Evolutionary conservation across 2,888 invertebrate genomes (phyloP).

Genomic region (Xanthorhoe spadicearia): DNA sequence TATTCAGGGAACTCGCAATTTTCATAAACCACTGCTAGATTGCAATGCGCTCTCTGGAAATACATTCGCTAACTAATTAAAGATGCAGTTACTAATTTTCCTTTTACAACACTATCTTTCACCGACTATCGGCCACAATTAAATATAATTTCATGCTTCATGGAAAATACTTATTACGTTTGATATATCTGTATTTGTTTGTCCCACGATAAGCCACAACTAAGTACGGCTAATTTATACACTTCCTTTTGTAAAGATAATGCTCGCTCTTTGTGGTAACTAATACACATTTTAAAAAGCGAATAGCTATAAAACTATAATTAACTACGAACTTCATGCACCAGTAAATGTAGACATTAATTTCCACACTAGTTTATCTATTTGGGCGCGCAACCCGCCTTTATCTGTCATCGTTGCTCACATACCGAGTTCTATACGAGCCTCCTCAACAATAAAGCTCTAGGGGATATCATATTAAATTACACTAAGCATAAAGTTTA

Average conservation of each 20-base stretch:
- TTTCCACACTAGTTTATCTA: slow-evolving; percentile 85
- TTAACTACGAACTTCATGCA: slow-evolving; percentile 84
- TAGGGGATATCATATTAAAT: slow-evolving; percentile 57
- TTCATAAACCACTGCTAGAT: slow-evolving; percentile 39
- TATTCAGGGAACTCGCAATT: slow-evolving; percentile 36
- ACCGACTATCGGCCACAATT: slow-evolving; percentile 49
- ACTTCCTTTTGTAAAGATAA: slow-evolving; percentile 81
- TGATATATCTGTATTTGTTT: slow-evolving; percentile 70
- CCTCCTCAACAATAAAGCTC: slow-evolving; percentile 55
- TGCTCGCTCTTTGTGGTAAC: slow-evolving; percentile 78
- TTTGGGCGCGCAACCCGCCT: slow-evolving; percentile 83
- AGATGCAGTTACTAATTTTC: slow-evolving; percentile 40
- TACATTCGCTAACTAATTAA: slow-evolving; percentile 41
- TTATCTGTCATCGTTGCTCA: slow-evolving; percentile 82
- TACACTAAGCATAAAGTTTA: slow-evolving; percentile 55
- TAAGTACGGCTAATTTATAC: slow-evolving; percentile 74
- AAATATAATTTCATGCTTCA: slow-evolving; percentile 70
- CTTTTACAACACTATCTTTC: slow-evolving; percentile 32
- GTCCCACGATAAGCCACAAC: slow-evolving; percentile 67
- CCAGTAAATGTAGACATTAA: slow-evolving; percentile 85
- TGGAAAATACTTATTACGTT: slow-evolving; percentile 64
- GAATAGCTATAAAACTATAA: slow-evolving; percentile 82
- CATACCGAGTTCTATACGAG: slow-evolving; percentile 63
- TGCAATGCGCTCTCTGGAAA: slow-evolving; percentile 38
- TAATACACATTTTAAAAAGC: slow-evolving; percentile 78